Evolutionary conservation across 2,888 invertebrate genomes (phyloP), one percentile per base, ranked within the genome.

Genomic region (Girardia tigrina): DNA sequence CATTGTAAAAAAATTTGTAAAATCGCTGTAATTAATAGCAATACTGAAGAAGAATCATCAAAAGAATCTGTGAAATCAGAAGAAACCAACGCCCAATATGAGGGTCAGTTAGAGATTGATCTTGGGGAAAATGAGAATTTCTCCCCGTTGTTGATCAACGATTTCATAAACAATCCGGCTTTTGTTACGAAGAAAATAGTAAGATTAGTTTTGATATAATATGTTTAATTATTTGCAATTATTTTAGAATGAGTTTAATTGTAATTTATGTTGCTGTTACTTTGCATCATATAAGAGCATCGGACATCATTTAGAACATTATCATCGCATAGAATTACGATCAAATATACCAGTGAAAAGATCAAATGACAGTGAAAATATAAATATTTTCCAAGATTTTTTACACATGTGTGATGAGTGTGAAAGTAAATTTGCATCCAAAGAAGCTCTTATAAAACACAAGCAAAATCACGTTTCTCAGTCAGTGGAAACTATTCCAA

Each of bases 111-210:
- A 23, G 56, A 56, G 23, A 56, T 56, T 56, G 56, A 56, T 56
- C 56, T 56, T n/a, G 56, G 56, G 4, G 56, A 56, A 4, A 56
- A 56, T 56, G 56, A 56, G n/a, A 56, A 56, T 56, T 56, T 56
- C 2, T 12, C 56, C 4, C 56, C 56, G 4, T 20, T 56, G 8
- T 20, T 56, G n/a, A n/a, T 56, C n/a, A 56, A 56, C 23, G 56
- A 56, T 56, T n/a, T 56, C n/a, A 56, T 56, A 56, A 56, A 56
- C 56, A 56, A 56, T 56, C 56, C 56, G 4, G 56, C 56, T 56
- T 56, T 56, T 56, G 56, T 56, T 56, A 56, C 56, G 2, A 56
- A 56, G 23, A 4, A 23, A 56, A 56, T 56, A 20, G 56, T 56
- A 16, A 56, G 56, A 20, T 56, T 56, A 20, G 36, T 12, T 36